Evolutionary conservation across 2,888 invertebrate species (phyloP).

Genomic region (Antitype chi): DNA sequence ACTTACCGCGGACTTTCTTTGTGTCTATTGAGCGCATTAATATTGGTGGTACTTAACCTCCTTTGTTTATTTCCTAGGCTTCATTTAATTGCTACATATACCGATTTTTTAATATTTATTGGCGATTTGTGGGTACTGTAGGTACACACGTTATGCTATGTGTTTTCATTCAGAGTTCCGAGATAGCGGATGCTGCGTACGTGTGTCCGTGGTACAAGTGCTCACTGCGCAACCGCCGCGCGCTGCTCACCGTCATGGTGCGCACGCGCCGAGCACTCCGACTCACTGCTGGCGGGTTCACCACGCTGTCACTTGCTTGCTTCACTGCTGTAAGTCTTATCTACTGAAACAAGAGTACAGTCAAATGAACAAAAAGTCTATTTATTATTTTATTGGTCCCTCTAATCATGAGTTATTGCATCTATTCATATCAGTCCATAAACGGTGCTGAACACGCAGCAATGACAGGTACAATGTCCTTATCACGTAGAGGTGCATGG

Average conservation of each 20-base stretch:
- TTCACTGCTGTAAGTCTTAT: conserved; percentile 80
- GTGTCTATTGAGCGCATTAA: not conserved
- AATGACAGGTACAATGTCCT: not conserved
- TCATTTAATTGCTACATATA: not conserved
- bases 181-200: conserved; percentile 82
- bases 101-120: not conserved
- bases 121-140: not conserved
- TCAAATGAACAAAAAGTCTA: not conserved
- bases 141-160: not conserved
- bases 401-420: conserved; percentile 11
- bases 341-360: not conserved
- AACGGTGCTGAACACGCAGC: not conserved
- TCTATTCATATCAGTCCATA: conserved; percentile 6
- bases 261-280: conserved; percentile 75
- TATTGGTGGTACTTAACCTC: not conserved
- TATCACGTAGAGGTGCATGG: not conserved
- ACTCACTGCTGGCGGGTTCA: conserved; percentile 85
- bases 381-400: conserved; percentile 20
- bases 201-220: conserved; percentile 82
- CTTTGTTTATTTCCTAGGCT: not conserved
- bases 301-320: conserved; percentile 82
- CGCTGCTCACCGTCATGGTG: conserved; percentile 78
- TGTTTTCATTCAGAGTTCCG: conserved; percentile 75
- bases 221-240: conserved; percentile 73
- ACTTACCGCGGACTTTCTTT: not conserved